Base-by-base conservation (phyloP, 2,888 invertebrate genomes). In the Ypsolopha sequella region DNA sequence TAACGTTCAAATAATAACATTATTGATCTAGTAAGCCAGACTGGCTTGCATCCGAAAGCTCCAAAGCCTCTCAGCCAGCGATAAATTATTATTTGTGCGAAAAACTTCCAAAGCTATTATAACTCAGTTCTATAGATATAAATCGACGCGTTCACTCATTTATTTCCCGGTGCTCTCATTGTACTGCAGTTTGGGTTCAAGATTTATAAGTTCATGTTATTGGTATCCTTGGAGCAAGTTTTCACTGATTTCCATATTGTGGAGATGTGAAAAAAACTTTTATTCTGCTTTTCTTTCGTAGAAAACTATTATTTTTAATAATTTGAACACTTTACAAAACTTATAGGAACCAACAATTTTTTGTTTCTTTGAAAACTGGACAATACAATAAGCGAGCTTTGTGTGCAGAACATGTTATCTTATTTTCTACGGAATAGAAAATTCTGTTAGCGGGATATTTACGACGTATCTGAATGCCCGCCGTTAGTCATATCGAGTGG, bases 51-150 rank as follows among this genome's bases (percentile, higher is more conserved):
- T 24, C 24, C 24, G 24, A 24, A 24, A 68, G 68, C 69, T 67
- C 65, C 66, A 65, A 61, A 67, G 58, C 62, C 60, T 58, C 63
- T 60, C 59, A 63, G 58, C 62, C 60, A 63, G 65, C 61, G 61
- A 73, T 76, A 72, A 75, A 71, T 75, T 71, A 73, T 71, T 64
- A 61, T 43, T 14, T 13, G 62, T 58, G 62, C 61, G 63, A 68
- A 71, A 59, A 73, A 70, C 64, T 73, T 72, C 67, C 60, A 60
- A 70, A 69, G 66, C 65, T 67, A 66, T 69, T 69, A 68, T 64
- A 71, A 71, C 66, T 68, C 62, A 59, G 63, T 63, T 68, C 60
- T 59, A 59, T 63, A 61, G 60, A 60, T 67, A 66, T 70, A 69
- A 71, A 65, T 62, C 58, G 56, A 24, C 56, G 52, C 52, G 54